A percentile compares a stretch with the other conserved stretches of the same genome.
These are phyloP conservation scores for Pantherophis guttatus DNA, from an alignment of 2,113 vertebrate genomes.

Conservation along the genomic window DNA sequence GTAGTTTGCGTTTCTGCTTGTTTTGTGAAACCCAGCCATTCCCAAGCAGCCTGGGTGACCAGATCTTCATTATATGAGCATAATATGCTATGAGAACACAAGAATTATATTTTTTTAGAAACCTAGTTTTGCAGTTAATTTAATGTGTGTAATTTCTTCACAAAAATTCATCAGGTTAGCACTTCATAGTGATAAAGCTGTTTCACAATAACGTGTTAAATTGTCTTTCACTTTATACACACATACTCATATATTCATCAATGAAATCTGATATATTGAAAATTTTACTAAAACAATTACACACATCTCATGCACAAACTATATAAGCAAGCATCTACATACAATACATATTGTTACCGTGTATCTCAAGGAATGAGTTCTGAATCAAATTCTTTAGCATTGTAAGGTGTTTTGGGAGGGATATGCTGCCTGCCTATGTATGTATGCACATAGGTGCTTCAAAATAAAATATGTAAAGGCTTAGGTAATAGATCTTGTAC, in stretches of 20 bases:
- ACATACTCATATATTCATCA: neutral
- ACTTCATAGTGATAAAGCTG: neutral
- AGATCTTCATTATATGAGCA: neutral
- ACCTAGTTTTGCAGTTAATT: neutral
- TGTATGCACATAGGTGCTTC: neutral
- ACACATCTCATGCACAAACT: neutral
- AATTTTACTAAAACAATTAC: neutral
- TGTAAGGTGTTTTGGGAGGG: neutral
- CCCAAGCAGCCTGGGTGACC: neutral
- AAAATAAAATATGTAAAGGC: neutral
- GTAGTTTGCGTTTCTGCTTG: neutral
- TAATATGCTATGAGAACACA: neutral
- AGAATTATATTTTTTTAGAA: neutral
- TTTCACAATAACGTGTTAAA: neutral
- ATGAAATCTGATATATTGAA: neutral
- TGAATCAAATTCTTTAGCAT: neutral
- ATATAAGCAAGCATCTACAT: neutral
- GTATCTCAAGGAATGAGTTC: neutral
- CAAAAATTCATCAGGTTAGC: neutral
- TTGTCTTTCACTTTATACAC: neutral
- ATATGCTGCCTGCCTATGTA: fast-evolving
- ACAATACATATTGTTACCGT: neutral
- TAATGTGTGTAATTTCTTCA: neutral
- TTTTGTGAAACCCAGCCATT: neutral
- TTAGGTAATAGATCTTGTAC: neutral